Evolutionary conservation across 2,113 vertebrate genomes (phyloP).

Genomic region (Callospermophilus lateralis): DNA sequence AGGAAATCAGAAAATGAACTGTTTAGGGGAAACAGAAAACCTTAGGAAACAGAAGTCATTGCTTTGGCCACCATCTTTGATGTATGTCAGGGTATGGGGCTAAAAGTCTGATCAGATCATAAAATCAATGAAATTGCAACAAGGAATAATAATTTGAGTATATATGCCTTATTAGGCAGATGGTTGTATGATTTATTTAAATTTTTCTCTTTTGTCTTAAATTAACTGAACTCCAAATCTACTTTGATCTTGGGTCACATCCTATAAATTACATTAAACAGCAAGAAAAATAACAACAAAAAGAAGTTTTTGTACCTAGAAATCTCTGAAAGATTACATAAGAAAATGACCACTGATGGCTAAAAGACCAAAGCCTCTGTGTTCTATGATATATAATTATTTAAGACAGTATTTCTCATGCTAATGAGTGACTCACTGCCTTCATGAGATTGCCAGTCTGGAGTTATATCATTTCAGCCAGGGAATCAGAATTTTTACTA

Average conservation of each 20-base stretch:
- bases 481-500: background rate
- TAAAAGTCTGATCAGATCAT: background rate
- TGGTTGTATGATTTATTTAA: background rate
- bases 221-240: background rate
- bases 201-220: background rate
- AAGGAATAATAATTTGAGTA: background rate
- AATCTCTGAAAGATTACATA: background rate
- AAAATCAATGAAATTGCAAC: background rate
- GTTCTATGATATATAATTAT: slow-evolving; percentile 4
- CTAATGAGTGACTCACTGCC: background rate
- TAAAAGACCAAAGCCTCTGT: background rate
- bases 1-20: background rate
- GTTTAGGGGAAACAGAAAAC: background rate
- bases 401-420: background rate
- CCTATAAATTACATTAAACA: background rate
- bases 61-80: background rate
- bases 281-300: background rate
- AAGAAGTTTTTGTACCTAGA: background rate
- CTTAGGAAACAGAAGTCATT: background rate
- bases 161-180: background rate
- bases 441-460: background rate
- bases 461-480: background rate
- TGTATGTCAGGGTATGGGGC: background rate
- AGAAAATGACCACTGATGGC: background rate
- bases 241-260: background rate